Percentiles rank a stretch among this genome's conserved stretches.
Conservation (phyloP, 2,888 invertebrate genomes). For the Latrodectus elegans region DNA sequence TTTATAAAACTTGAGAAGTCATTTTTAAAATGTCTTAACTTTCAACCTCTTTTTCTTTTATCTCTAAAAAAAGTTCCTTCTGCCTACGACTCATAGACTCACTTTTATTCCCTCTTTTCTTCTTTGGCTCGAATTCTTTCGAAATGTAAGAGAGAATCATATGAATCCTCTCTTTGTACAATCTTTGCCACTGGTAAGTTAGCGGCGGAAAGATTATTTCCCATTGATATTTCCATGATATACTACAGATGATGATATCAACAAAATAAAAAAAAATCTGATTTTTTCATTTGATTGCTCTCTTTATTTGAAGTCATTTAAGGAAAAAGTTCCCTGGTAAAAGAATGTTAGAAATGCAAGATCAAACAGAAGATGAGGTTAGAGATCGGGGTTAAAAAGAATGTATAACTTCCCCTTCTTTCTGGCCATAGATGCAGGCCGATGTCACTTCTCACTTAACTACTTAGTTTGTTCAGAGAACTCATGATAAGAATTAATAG, state of each 20-base stretch:
- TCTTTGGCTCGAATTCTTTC: neutral
- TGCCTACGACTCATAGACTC: neutral
- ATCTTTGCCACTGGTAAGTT: neutral
- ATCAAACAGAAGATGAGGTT: neutral
- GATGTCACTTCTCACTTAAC: neutral
- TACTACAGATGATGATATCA: constrained; percentile 19
- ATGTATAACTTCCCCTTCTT: neutral
- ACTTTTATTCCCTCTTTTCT: neutral
- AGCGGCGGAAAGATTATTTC: constrained; percentile 1
- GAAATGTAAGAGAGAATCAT: neutral
- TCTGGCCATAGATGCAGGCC: constrained; percentile 4
- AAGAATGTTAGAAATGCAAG: neutral
- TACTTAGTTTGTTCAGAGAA: constrained; percentile 22
- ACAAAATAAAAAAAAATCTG: neutral
- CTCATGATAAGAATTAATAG: constrained; percentile 16
- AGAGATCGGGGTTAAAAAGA: neutral
- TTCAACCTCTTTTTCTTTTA: neutral
- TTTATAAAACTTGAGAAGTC: neutral
- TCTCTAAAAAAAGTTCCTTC: neutral
- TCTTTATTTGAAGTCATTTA: neutral
- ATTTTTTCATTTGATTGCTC: neutral
- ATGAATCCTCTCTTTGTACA: neutral
- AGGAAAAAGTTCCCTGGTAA: neutral
- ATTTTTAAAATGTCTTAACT: neutral
- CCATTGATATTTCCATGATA: constrained; percentile 18